phyloP scores from a whole-genome alignment of 2,797 vertebrate species.

The Podarcis siculus region DNA sequence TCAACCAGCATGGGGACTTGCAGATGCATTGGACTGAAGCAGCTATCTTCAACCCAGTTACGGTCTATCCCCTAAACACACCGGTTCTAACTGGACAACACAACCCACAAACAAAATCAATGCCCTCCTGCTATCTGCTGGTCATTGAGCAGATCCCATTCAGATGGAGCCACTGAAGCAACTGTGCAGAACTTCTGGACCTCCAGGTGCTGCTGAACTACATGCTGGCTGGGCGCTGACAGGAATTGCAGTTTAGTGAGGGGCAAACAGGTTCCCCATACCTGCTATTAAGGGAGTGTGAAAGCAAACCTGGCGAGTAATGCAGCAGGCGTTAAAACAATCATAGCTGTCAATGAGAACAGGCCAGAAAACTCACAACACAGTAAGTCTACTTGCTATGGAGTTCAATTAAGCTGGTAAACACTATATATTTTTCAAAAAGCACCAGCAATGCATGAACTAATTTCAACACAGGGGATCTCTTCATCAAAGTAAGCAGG shows the following conservation, averaged over 20 bases:
- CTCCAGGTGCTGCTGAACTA: too few species aligned
- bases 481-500: not conserved
- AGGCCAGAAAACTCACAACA: not conserved
- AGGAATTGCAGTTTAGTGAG: too few species aligned
- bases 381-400: conserved; percentile 1
- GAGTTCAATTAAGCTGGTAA: conserved; percentile 22
- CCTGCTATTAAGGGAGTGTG: not conserved
- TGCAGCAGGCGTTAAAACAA: not conserved
- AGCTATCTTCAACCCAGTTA: too few species aligned
- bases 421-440: conserved; percentile 23
- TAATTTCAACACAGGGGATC: conserved; percentile 26
- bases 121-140: not conserved
- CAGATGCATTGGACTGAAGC: too few species aligned
- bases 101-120: not conserved
- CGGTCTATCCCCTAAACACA: not conserved
- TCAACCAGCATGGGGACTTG: too few species aligned
- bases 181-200: too few species aligned
- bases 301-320: not conserved
- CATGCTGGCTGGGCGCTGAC: too few species aligned
- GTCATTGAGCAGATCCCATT: fast-evolving
- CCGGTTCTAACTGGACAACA: not conserved
- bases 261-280: too few species aligned
- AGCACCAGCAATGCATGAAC: conserved; percentile 18
- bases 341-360: not conserved
- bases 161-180: not conserved